Evolutionary conservation across 1,140 invertebrate genomes (phyloP), one percentile per base, ranked within the genome.

Genomic region (Drosophila albomicans): DNA sequence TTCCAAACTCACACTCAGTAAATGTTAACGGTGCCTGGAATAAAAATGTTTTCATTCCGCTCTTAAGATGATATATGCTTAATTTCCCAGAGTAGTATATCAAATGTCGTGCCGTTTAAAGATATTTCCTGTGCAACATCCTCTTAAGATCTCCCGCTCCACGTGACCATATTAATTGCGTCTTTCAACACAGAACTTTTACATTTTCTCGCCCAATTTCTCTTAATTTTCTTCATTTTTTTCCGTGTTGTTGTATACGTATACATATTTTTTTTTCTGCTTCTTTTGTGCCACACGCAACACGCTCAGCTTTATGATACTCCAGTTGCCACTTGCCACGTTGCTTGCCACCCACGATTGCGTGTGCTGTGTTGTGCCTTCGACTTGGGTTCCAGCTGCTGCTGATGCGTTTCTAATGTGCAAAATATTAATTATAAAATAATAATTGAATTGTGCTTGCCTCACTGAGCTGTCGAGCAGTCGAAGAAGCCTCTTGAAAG

Each of bases 401-500:
- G 64, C 65, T 88, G 86, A 90, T 88, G 88, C 84, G 88, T 85
- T 91, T 91, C 88, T 91, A 86, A 91, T 91, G 88, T 82, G 88
- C 85, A 85, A 91, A 91, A 91, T 91, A 91, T 91, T 91, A 91
- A 91, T 91, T 91, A 91, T 88, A 88, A 87, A 80, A 81, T 82
- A 80, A 81, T 91, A 88, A 88, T 88, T 88, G 84, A 88, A 88
- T 88, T 88, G 84, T 87, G 84, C 68, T 52, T 76, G 64, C 66
- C 74, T 45, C 63, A 10, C 35, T 43, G 41, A 0, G 57, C 46
- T 81, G 82, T 68, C 79, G 66, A 57, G 75, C 56, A 48, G 68
- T 63, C 65, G 82, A 80, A 71, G 74, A 77, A 63, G 64, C 74
- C 65, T 77, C 65, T 58, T 76, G 49, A 86, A 87, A 86, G 82